Conservation (phyloP, 2,113 vertebrate species). For the Dasyurus viverrinus region DNA sequence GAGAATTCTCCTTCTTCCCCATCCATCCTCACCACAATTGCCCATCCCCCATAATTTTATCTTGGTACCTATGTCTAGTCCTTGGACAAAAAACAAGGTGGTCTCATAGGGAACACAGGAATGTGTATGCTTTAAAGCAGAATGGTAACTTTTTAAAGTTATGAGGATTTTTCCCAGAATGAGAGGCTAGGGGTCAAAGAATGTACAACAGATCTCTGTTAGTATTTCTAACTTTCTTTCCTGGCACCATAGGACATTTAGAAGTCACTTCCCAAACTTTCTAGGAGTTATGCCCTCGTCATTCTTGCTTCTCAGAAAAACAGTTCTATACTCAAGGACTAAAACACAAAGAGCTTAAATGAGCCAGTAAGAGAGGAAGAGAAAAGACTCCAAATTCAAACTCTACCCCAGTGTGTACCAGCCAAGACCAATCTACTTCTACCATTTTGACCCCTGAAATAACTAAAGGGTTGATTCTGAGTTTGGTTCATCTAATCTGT, state of each 20-base stretch:
- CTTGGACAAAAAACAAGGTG: neutral
- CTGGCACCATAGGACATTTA: neutral
- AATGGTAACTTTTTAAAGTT: neutral
- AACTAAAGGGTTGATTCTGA: neutral
- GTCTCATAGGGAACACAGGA: neutral
- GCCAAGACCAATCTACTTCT: neutral
- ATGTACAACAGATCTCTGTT: neutral
- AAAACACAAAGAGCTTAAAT: neutral
- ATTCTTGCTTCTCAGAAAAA: neutral
- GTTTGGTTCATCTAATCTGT: neutral
- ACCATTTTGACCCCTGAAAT: neutral
- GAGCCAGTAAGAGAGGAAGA: neutral
- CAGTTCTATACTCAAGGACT: neutral
- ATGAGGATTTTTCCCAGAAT: neutral
- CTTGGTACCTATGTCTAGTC: neutral
- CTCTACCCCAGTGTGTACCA: neutral
- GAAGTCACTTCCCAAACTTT: neutral
- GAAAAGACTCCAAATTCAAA: neutral
- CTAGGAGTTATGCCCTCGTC: neutral
- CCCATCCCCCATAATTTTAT: neutral
- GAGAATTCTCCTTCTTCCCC: neutral
- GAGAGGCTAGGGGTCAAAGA: neutral
- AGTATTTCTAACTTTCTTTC: neutral
- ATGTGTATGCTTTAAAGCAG: neutral
- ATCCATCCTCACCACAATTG: neutral